Conservation (phyloP, 2,888 invertebrate species). For the Bedellia somnulentella region DNA sequence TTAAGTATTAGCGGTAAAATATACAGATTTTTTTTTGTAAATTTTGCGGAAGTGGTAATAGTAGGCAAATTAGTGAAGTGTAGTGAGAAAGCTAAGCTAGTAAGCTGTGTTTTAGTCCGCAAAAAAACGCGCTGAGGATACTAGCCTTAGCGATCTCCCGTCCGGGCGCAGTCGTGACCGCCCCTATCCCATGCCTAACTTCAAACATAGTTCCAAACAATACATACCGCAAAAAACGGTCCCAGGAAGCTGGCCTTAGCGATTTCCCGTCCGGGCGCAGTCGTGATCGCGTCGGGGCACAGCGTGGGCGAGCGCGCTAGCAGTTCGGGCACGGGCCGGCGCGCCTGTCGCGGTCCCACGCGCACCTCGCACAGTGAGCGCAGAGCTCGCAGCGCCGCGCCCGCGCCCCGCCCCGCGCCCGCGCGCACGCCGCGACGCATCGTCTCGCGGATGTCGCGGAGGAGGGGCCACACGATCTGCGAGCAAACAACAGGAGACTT, state of each 20-base stretch:
- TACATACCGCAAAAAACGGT: slow-evolving; percentile 80
- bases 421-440: slow-evolving; percentile 72
- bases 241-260: slow-evolving; percentile 85
- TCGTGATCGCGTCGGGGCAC: slow-evolving; percentile 74
- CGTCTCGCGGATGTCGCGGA: slow-evolving; percentile 47
- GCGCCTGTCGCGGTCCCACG: slow-evolving; percentile 63
- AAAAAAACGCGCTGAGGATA: slow-evolving; percentile 91
- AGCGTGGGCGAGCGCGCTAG: slow-evolving; percentile 48
- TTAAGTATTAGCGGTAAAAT: too few relatives aligned
- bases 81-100: too few relatives aligned
- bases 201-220: too few relatives aligned
- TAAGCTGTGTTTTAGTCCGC: too few relatives aligned
- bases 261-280: slow-evolving; percentile 83
- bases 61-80: too few relatives aligned
- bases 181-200: too few relatives aligned
- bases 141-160: slow-evolving; percentile 84
- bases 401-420: slow-evolving; percentile 67
- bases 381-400: slow-evolving; percentile 71
- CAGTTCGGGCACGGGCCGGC: slow-evolving; percentile 69
- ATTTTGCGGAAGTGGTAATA: too few relatives aligned
- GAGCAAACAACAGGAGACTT: slow-evolving; percentile 9
- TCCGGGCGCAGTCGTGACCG: slow-evolving; percentile 76
- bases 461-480: slow-evolving; percentile 45
- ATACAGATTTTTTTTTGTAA: too few relatives aligned
- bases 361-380: slow-evolving; percentile 81